Conservation (phyloP, 2,888 invertebrate genomes). For the Metellina segmentata region DNA sequence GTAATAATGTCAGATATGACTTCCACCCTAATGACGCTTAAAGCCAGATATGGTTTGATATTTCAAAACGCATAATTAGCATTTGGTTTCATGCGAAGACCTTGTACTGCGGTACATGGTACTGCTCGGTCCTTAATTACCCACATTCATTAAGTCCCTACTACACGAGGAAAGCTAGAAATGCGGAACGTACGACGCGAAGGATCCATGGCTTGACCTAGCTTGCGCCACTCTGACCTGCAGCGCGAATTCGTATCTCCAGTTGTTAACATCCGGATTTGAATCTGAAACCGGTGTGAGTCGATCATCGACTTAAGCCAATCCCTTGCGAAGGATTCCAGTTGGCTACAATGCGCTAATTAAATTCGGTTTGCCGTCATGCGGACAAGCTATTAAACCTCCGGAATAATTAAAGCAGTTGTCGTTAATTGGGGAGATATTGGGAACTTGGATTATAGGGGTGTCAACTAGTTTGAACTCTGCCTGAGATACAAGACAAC, state of each 20-base stretch:
- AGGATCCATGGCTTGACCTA: not conserved
- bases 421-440: constrained; percentile 59
- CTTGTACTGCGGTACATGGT: constrained; percentile 37
- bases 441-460: constrained; percentile 35
- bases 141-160: constrained; percentile 50
- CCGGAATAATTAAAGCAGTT: constrained; percentile 58
- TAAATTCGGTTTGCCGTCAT: constrained; percentile 51
- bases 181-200: not conserved
- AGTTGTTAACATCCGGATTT: not conserved
- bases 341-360: constrained; percentile 55
- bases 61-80: constrained; percentile 47
- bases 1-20: constrained; percentile 33
- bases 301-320: constrained; percentile 42
- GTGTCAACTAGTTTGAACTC: constrained; percentile 59
- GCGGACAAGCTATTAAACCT: constrained; percentile 60
- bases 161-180: constrained; percentile 7
- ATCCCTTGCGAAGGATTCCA: constrained; percentile 15
- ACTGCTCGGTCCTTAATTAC: constrained; percentile 48
- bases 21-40: constrained; percentile 49
- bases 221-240: constrained; percentile 7
- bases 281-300: constrained; percentile 41
- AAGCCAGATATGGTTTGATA: constrained; percentile 40
- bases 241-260: not conserved
- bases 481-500: constrained; percentile 22
- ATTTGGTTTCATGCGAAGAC: constrained; percentile 25